These are phyloP conservation scores for Amazona ochrocephala DNA, from an alignment of 2,797 vertebrate species.

Conservation along the genomic window DNA sequence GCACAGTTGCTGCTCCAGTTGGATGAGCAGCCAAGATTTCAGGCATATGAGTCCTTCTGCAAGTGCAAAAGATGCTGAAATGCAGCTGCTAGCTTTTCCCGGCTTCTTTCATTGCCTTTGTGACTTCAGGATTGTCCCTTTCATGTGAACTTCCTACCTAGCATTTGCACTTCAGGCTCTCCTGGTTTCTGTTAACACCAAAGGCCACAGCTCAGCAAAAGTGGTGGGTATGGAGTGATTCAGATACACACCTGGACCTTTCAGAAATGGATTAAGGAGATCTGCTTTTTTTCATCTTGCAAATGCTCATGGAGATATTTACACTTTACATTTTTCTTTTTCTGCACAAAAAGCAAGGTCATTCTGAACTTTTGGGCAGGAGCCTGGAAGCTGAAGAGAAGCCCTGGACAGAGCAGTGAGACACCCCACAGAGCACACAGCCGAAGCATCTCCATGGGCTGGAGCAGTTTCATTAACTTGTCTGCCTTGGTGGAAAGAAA, in stretches of 20 bases:
- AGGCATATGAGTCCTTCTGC: neutral
- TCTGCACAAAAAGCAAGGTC: neutral
- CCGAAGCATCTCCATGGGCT: neutral
- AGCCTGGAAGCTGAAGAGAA: neutral
- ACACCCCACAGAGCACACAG: neutral
- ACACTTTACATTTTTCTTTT: neutral
- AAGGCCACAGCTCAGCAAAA: neutral
- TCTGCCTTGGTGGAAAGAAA: slow-evolving; percentile 13
- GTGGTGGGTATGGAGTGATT: neutral
- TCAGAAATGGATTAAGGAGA: neutral
- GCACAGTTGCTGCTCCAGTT: neutral
- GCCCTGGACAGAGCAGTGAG: neutral
- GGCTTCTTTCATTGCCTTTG: neutral
- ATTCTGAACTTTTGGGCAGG: neutral
- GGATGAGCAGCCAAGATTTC: neutral
- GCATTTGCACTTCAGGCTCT: neutral
- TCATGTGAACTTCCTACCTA: neutral
- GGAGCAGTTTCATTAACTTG: neutral
- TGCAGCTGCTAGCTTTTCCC: neutral
- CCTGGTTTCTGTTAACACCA: neutral
- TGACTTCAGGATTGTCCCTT: neutral
- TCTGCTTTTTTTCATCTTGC: neutral
- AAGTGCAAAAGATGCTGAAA: neutral
- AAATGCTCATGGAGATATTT: neutral
- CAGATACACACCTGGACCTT: neutral